A percentile compares a stretch with the other conserved stretches of the same genome.
Conservation (phyloP, 2,113 vertebrate genomes). For the Larimichthys polyactis region DNA sequence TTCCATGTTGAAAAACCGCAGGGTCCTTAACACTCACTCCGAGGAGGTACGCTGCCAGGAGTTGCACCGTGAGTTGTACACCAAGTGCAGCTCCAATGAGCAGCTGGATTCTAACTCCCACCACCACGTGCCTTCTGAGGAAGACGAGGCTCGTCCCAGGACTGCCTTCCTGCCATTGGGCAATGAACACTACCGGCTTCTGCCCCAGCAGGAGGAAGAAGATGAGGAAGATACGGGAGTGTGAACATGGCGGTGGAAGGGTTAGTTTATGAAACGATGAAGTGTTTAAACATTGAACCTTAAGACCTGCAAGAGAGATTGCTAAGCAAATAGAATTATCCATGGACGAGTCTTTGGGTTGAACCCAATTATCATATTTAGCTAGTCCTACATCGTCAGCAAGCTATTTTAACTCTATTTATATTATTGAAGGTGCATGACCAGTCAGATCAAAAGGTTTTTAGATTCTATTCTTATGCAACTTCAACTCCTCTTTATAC, state of each 20-base stretch:
- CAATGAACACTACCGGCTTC: conserved; percentile 79
- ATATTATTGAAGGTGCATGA: conserved; percentile 20
- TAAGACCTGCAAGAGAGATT: conserved; percentile 6
- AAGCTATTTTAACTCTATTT: conserved; percentile 43
- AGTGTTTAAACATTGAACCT: conserved; percentile 15
- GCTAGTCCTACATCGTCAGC: conserved; percentile 1
- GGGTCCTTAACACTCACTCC: conserved; percentile 28
- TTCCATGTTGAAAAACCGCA: conserved; percentile 79
- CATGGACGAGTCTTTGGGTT: conserved; percentile 3
- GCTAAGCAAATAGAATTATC: conserved; percentile 7
- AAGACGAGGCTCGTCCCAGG: conserved; percentile 48
- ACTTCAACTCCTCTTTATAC: neutral
- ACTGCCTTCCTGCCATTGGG: conserved; percentile 71
- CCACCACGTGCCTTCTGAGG: conserved; percentile 40
- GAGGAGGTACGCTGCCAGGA: conserved; percentile 82
- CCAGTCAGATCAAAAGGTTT: conserved; percentile 9
- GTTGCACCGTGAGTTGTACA: conserved; percentile 86
- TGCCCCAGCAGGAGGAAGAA: conserved; percentile 82
- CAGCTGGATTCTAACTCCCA: conserved; percentile 61
- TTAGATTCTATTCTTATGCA: conserved; percentile 22
- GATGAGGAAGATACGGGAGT: conserved; percentile 81
- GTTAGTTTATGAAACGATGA: conserved; percentile 9
- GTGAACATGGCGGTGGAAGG: conserved; percentile 49
- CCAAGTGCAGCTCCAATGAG: conserved; percentile 79
- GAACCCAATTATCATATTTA: conserved; percentile 10